Evolutionary conservation across 2,797 vertebrate genomes (phyloP).

Genomic region (Pogoniulus pusillus): DNA sequence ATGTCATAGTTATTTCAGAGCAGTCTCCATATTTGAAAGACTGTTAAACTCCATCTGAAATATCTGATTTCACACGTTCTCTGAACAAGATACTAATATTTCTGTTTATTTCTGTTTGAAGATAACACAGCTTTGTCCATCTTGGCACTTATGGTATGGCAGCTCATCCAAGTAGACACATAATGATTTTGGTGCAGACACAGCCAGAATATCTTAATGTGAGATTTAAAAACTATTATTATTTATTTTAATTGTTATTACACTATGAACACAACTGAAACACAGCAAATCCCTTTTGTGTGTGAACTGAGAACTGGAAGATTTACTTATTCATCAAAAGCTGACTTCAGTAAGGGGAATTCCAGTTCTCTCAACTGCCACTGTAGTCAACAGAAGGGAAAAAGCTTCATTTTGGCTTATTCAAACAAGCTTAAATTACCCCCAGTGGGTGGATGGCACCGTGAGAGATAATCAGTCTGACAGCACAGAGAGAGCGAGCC

Average conservation of each 20-base stretch:
- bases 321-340: not conserved
- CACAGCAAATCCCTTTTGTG: not conserved
- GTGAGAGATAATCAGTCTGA: not conserved
- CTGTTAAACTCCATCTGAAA: not conserved
- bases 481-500: no score
- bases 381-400: not conserved
- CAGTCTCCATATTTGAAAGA: not conserved
- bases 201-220: not conserved
- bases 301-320: not conserved
- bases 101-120: not conserved
- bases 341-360: not conserved
- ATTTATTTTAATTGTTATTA: no score
- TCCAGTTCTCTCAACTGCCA: not conserved
- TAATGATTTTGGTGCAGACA: not conserved
- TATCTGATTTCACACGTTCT: not conserved
- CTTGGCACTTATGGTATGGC: not conserved
- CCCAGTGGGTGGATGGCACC: not conserved
- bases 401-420: not conserved
- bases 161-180: not conserved
- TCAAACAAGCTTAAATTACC: not conserved
- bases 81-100: not conserved
- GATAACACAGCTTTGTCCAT: not conserved
- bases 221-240: not conserved
- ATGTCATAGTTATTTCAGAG: not conserved
- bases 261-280: not conserved